Evolutionary conservation across 1,140 invertebrate species (phyloP).

Genomic region (Ceratina australensis): DNA sequence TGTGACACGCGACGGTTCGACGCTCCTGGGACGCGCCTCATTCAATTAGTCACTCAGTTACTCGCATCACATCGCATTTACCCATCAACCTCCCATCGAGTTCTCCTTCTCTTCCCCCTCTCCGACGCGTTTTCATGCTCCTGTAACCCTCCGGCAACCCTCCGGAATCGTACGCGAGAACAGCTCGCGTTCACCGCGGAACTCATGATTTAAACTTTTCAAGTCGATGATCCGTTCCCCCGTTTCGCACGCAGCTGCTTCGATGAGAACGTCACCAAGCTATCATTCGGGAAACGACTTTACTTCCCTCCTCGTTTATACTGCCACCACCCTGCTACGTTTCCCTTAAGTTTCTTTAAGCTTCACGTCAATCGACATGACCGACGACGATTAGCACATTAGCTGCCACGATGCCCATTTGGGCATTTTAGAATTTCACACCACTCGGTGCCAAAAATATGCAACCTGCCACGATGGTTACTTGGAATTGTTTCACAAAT

Average conservation of each 20-base stretch:
- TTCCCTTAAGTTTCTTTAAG: conserved; percentile 33
- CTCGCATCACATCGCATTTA: conserved; percentile 77
- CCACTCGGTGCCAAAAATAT: no score
- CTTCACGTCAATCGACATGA: no score
- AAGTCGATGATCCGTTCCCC: conserved; percentile 30
- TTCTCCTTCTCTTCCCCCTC: not conserved
- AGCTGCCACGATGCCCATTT: no score
- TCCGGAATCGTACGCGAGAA: conserved; percentile 40
- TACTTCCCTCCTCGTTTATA: conserved; percentile 39
- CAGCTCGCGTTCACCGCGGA: conserved; percentile 33
- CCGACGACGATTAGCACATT: conserved; percentile 30
- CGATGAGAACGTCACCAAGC: conserved; percentile 32
- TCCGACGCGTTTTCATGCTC: conserved; percentile 17
- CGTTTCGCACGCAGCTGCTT: not conserved
- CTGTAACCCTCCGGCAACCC: conserved; percentile 46
- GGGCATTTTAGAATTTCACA: no score
- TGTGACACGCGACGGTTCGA: conserved; percentile 72
- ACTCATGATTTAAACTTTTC: conserved; percentile 60
- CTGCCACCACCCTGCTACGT: conserved; percentile 5
- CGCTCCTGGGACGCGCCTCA: conserved; percentile 76
- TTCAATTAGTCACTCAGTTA: conserved; percentile 79
- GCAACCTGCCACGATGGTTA: no score
- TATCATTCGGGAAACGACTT: conserved; percentile 55
- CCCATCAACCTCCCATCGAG: conserved; percentile 56
- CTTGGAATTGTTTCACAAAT: no score